Conservation (phyloP, 2,113 vertebrate species). For the Barnardius zonarius region DNA sequence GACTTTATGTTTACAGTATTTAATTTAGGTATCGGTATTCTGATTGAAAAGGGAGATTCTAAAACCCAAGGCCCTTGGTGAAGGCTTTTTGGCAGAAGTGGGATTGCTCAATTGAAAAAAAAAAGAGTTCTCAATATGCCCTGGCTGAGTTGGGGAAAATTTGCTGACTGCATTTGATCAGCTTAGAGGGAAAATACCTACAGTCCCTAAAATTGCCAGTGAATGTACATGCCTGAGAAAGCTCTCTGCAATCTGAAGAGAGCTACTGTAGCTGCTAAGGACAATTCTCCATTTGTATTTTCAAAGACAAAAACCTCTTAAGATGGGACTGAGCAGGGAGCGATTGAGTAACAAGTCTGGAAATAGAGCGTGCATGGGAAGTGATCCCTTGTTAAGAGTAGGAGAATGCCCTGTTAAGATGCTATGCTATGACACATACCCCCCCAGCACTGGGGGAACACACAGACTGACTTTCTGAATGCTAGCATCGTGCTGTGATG, state of each 20-base stretch:
- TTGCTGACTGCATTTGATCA: neutral
- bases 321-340: neutral
- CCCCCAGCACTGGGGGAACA: neutral
- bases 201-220: neutral
- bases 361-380: neutral
- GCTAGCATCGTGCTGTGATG: neutral
- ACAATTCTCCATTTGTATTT: neutral
- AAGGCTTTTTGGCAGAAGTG: neutral
- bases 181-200: neutral
- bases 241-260: neutral
- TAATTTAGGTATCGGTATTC: neutral
- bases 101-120: neutral
- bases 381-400: neutral
- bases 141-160: neutral
- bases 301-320: neutral
- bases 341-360: neutral
- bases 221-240: neutral
- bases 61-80: neutral
- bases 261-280: neutral
- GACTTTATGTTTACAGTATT: conserved; percentile 15
- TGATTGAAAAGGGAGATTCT: neutral
- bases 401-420: neutral
- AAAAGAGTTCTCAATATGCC: neutral
- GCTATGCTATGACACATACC: too few relatives aligned
- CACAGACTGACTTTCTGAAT: neutral